These are phyloP conservation scores for Zenarchopterus dispar DNA, from an alignment of 2,797 vertebrate genomes.

Conservation along the genomic window DNA sequence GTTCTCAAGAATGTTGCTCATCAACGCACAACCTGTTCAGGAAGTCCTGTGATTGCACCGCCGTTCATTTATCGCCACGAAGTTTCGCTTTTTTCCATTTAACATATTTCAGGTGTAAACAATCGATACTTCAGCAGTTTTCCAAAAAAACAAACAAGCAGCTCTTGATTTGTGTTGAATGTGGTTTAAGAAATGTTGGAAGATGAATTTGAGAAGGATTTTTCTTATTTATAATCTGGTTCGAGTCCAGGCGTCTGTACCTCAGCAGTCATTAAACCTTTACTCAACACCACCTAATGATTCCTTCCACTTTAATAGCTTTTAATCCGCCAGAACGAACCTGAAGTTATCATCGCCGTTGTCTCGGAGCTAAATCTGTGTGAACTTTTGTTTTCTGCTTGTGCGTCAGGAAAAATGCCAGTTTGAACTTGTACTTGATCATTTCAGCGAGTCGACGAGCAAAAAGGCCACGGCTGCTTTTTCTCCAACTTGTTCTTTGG, in stretches of 20 bases:
- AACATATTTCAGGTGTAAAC: slow-evolving; percentile 51
- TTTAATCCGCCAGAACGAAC: slow-evolving; percentile 34
- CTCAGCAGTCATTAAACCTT: slow-evolving; percentile 47
- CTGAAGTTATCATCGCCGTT: slow-evolving; percentile 22
- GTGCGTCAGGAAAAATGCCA: slow-evolving; percentile 13
- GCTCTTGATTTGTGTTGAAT: slow-evolving; percentile 47
- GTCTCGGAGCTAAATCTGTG: slow-evolving; percentile 9
- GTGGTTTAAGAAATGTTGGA: slow-evolving; percentile 56
- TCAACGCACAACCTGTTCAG: slow-evolving; percentile 68
- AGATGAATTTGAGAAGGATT: slow-evolving; percentile 27
- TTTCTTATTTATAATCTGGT: slow-evolving; percentile 49
- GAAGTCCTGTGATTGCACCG: slow-evolving; percentile 68
- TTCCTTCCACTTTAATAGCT: slow-evolving; percentile 50
- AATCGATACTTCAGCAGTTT: slow-evolving; percentile 52
- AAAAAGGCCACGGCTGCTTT: slow-evolving; percentile 5
- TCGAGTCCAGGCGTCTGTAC: slow-evolving; percentile 19
- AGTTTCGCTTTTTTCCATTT: slow-evolving; percentile 39
- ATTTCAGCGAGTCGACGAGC: slow-evolving; percentile 20
- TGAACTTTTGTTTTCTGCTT: slow-evolving; percentile 21
- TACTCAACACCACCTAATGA: slow-evolving; percentile 46
- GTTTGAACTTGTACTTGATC: slow-evolving; percentile 19
- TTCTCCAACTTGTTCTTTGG: neutral
- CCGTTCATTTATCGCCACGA: slow-evolving; percentile 49
- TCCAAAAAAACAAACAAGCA: slow-evolving; percentile 23
- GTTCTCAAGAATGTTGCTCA: slow-evolving; percentile 50